Conservation (phyloP, 2,113 vertebrate genomes). For the Tretioscincus oriximinensis region DNA sequence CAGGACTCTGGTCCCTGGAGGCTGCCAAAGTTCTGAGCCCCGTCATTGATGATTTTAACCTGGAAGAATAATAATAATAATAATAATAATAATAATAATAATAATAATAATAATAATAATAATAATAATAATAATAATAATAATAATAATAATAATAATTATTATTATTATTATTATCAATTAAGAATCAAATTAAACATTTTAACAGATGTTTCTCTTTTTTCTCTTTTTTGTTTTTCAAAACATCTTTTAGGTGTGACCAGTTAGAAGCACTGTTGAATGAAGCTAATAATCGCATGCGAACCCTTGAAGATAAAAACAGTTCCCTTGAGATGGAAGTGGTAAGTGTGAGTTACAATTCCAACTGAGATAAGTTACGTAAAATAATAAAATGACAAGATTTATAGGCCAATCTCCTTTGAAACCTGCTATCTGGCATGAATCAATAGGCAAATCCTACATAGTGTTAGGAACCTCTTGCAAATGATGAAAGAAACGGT, state of each 20-base stretch:
- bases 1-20: no score
- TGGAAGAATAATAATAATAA: no score
- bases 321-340: conserved; percentile 83
- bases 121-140: no score
- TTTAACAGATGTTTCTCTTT: conserved; percentile 14
- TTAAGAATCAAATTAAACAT: neutral
- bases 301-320: conserved; percentile 86
- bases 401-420: neutral
- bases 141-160: no score
- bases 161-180: no score
- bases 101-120: no score
- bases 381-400: conserved; percentile 1
- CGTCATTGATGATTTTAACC: no score
- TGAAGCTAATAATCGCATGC: conserved; percentile 78
- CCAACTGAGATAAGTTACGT: neutral
- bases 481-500: no score
- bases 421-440: neutral
- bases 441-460: neutral
- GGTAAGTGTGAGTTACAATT: conserved; percentile 67
- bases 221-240: conserved; percentile 23
- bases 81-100: no score
- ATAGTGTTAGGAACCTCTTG: no score
- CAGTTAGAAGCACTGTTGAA: conserved; percentile 82
- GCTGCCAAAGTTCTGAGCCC: no score
- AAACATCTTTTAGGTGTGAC: conserved; percentile 76